phyloP scores from a whole-genome alignment of 2,113 vertebrate genomes.

The Beaufortia kweichowensis region DNA sequence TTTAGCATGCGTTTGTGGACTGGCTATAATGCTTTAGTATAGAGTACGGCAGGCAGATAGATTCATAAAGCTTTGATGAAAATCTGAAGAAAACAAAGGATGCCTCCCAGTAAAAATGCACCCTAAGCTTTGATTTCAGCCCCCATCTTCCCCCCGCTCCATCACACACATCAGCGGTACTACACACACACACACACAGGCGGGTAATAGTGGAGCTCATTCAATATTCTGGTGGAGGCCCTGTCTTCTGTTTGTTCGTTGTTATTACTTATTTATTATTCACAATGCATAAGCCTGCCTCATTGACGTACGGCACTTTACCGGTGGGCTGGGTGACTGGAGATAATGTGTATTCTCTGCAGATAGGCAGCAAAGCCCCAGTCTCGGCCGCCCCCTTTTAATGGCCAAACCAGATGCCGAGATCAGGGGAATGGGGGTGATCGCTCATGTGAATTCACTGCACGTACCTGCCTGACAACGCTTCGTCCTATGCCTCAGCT shows the following conservation, averaged over 20 bases:
- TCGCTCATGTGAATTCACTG: conserved; percentile 26
- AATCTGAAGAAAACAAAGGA: conserved; percentile 51
- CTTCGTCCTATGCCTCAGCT: conserved; percentile 22
- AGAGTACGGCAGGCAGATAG: conserved; percentile 13
- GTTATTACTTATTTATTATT: conserved; percentile 60
- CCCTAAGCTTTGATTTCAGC: conserved; percentile 47
- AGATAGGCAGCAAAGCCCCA: conserved; percentile 36
- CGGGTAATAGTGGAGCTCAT: conserved; percentile 32
- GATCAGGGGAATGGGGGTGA: conserved; percentile 14
- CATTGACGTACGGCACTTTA: conserved; percentile 37
- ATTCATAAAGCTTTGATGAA: conserved; percentile 48
- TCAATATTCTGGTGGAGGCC: conserved; percentile 53
- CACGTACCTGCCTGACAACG: conserved; percentile 28
- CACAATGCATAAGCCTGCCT: conserved; percentile 37
- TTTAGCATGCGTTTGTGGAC: not conserved
- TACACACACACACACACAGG: conserved; percentile 28
- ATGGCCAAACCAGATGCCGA: conserved; percentile 37
- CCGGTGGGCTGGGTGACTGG: conserved; percentile 40
- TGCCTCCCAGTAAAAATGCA: conserved; percentile 37
- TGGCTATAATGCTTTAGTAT: not conserved
- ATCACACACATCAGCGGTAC: conserved; percentile 9
- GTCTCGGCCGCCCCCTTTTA: conserved; percentile 34
- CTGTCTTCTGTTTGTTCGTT: conserved; percentile 51
- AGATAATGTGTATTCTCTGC: conserved; percentile 49
- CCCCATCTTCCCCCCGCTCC: conserved; percentile 9